phyloP scores from a whole-genome alignment of 2,888 invertebrate species.

The Tetragonula carbonaria region DNA sequence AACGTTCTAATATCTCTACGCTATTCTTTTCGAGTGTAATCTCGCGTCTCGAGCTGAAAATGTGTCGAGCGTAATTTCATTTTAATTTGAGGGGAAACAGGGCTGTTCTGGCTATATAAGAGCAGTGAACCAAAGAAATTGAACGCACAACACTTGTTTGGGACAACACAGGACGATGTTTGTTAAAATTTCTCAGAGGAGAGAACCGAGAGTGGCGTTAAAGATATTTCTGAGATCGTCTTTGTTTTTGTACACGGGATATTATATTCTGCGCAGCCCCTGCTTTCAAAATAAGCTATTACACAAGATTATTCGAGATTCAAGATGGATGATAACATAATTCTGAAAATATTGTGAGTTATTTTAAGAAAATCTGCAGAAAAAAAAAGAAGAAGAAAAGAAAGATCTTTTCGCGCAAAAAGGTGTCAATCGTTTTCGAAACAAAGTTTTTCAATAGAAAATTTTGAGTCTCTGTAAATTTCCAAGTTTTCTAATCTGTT shows the following conservation, averaged over 20 bases:
- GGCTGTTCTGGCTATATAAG: not conserved
- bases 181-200: not conserved
- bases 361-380: not conserved
- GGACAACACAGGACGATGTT: slow-evolving; percentile 1
- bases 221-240: slow-evolving; percentile 4
- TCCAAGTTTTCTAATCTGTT: not conserved
- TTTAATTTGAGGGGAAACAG: not conserved
- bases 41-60: too few species aligned
- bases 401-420: not conserved
- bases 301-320: slow-evolving; percentile 9
- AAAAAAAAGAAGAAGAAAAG: not conserved
- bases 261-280: not conserved
- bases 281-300: slow-evolving; percentile 5
- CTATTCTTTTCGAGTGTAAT: not conserved
- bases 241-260: slow-evolving; percentile 16
- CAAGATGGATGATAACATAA: not conserved
- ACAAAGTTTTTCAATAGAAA: not conserved
- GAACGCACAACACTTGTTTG: too few species aligned
- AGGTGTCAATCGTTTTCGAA: not conserved
- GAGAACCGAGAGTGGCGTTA: slow-evolving; percentile 6
- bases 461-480: not conserved
- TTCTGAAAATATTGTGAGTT: not conserved
- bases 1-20: not conserved
- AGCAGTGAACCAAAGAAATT: not conserved
- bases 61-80: not conserved